A percentile compares a stretch with the other conserved stretches of the same genome.
Evolutionary conservation across 2,888 invertebrate genomes (phyloP).

Genomic region (Zaprionus obscuricornis): DNA sequence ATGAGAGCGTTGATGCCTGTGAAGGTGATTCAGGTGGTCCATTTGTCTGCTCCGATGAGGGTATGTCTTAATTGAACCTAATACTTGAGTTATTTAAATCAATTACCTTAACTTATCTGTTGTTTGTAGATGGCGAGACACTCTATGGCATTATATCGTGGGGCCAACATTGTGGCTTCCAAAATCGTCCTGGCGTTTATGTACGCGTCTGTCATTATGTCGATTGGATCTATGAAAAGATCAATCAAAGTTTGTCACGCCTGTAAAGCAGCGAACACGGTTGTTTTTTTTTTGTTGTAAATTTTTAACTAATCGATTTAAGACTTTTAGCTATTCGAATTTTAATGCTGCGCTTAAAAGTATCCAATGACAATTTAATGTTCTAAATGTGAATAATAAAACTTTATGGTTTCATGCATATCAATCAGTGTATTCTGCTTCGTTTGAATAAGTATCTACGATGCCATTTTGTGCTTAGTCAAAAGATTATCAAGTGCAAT

Average conservation of each 20-base stretch:
- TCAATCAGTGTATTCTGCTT: too few species aligned
- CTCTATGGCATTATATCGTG: slow-evolving; percentile 90
- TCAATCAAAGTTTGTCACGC: slow-evolving; percentile 78
- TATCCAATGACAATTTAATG: slow-evolving; percentile 13
- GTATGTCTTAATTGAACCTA: slow-evolving; percentile 75
- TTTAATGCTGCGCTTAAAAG: slow-evolving; percentile 11
- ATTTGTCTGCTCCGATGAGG: slow-evolving; percentile 87
- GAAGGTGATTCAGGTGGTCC: slow-evolving; percentile 95
- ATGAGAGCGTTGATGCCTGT: slow-evolving; percentile 91
- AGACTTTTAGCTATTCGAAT: neutral
- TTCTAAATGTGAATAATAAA: too few species aligned
- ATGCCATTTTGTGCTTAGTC: too few species aligned
- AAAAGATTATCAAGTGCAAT: too few species aligned
- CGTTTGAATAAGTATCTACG: too few species aligned
- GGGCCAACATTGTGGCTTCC: slow-evolving; percentile 90
- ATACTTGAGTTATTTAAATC: neutral
- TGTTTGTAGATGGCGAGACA: slow-evolving; percentile 86
- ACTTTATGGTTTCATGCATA: too few species aligned
- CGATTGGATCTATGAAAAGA: slow-evolving; percentile 87
- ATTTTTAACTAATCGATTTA: too few species aligned
- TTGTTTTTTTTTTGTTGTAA: neutral
- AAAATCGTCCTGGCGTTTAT: slow-evolving; percentile 90
- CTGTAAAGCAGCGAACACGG: slow-evolving; percentile 7
- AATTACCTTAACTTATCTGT: neutral
- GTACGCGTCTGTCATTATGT: slow-evolving; percentile 87